A percentile compares a stretch with the other conserved stretches of the same genome.
These are phyloP conservation scores for Zaprionus ornatus DNA, from an alignment of 1,140 invertebrate genomes.

Conservation along the genomic window DNA sequence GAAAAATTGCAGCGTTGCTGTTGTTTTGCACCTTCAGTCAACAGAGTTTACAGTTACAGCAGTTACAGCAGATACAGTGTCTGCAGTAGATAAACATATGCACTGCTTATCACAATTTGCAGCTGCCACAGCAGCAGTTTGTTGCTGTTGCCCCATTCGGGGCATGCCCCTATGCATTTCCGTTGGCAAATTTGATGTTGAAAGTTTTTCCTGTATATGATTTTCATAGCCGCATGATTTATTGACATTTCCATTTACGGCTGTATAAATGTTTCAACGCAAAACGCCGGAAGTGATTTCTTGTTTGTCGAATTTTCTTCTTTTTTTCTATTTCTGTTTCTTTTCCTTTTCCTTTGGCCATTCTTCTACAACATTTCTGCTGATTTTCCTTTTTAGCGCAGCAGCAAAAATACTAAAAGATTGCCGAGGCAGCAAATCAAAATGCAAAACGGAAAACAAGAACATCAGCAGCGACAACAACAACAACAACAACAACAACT, in stretches of 20 bases:
- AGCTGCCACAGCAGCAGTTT: constrained; percentile 4
- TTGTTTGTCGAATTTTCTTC: constrained; percentile 54
- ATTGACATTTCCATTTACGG: constrained; percentile 82
- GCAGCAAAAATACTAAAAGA: constrained; percentile 54
- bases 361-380: constrained; percentile 5
- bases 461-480: constrained; percentile 14
- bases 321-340: not conserved
- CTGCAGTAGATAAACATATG: not conserved
- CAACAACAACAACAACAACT: not conserved
- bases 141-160: not conserved
- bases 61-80: not conserved
- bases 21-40: constrained; percentile 1
- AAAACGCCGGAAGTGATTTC: constrained; percentile 78
- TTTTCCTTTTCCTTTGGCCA: constrained; percentile 4
- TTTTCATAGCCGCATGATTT: constrained; percentile 69
- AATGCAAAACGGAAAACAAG: constrained; percentile 79
- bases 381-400: constrained; percentile 25
- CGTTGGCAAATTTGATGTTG: constrained; percentile 55
- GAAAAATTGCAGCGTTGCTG: constrained; percentile 7
- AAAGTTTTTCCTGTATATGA: constrained; percentile 69
- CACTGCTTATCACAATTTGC: constrained; percentile 16
- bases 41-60: not conserved
- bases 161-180: constrained; percentile 35
- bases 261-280: constrained; percentile 79
- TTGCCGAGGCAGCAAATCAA: constrained; percentile 73